Percentiles rank a stretch among this genome's conserved stretches.
These are phyloP conservation scores for Glaucidium brasilianum DNA, from an alignment of 2,113 vertebrate genomes.

Conservation along the genomic window DNA sequence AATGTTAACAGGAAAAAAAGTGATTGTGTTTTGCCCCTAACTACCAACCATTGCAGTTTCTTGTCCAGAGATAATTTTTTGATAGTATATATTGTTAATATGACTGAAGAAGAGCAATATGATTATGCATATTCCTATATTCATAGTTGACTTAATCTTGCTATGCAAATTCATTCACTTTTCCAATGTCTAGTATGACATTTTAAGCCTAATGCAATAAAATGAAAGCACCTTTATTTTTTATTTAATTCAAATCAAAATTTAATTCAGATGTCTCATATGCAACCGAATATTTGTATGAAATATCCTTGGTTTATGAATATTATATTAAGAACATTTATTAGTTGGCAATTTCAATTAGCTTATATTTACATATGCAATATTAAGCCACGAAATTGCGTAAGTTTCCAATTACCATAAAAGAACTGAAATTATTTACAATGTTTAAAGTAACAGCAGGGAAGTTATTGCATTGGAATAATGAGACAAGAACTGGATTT, in stretches of 20 bases:
- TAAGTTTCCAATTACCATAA: conserved; percentile 24
- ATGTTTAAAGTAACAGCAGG: conserved; percentile 5
- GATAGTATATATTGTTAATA: background rate
- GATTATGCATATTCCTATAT: background rate
- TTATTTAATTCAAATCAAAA: background rate
- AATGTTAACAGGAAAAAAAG: background rate
- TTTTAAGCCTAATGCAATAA: background rate
- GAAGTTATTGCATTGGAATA: background rate
- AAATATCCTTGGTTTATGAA: background rate
- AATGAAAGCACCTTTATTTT: background rate
- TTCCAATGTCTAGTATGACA: background rate
- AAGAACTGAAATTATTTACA: conserved; percentile 22
- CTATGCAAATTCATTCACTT: background rate
- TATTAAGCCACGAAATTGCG: conserved; percentile 29
- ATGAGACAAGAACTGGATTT: background rate
- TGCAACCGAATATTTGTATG: background rate
- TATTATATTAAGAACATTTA: conserved; percentile 20
- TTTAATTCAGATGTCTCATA: conserved; percentile 8
- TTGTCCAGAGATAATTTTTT: background rate
- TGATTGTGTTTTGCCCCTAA: background rate
- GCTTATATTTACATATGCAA: conserved; percentile 33
- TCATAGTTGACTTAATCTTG: background rate
- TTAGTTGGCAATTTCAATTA: conserved; percentile 52
- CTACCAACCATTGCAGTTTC: background rate
- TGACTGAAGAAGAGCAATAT: background rate